Conservation (phyloP, 2,888 invertebrate species). For the Artemia sinica region DNA sequence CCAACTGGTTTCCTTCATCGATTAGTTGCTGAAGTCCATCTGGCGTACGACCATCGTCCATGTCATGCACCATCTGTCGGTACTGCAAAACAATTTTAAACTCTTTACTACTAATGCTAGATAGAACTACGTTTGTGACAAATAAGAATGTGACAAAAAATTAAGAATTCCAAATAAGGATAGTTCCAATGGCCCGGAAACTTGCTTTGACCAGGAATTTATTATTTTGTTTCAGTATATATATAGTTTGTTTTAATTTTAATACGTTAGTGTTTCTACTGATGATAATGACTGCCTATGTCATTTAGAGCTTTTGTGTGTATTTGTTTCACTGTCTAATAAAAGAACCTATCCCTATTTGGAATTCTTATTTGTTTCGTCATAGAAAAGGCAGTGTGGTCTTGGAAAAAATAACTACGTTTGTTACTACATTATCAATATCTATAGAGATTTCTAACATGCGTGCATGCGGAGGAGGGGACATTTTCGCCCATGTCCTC, state of each 20-base stretch:
- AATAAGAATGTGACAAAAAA: conserved; percentile 17
- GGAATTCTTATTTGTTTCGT: no score
- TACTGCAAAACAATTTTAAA: conserved; percentile 41
- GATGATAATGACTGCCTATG: no score
- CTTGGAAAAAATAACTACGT: no score
- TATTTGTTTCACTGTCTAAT: no score
- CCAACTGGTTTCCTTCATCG: neutral
- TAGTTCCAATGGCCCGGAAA: neutral
- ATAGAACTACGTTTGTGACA: neutral
- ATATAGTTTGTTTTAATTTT: neutral
- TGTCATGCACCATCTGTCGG: conserved; percentile 56
- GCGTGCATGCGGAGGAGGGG: no score
- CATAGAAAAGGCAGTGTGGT: no score
- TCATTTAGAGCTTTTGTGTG: no score
- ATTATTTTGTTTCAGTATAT: neutral
- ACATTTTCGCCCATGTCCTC: no score
- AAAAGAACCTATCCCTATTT: no score
- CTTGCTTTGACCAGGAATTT: neutral
- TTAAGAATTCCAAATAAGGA: neutral
- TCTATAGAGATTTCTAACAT: no score
- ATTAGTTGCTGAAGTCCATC: conserved; percentile 57
- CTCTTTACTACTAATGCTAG: neutral
- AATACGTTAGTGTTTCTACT: neutral
- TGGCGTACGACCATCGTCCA: conserved; percentile 61
- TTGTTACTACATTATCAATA: no score